phyloP scores from a whole-genome alignment of 2,888 invertebrate species.

The Lasioglossum vierecki region DNA sequence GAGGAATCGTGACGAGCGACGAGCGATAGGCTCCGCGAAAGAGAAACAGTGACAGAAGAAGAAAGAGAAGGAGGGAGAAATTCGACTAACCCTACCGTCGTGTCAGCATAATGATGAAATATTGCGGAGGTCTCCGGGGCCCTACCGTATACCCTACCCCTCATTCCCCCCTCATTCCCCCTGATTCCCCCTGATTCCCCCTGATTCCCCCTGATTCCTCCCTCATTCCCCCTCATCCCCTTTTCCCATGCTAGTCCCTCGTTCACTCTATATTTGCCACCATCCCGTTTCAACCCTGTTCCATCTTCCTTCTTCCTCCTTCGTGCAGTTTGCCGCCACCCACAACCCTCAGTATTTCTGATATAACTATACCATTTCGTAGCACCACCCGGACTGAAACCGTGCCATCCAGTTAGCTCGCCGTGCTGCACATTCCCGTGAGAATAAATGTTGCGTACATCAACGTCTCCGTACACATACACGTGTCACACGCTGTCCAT shows the following conservation, averaged over 20 bases:
- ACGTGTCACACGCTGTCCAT: slow-evolving; percentile 42
- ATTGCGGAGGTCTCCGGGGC: slow-evolving; percentile 76
- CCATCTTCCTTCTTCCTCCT: slow-evolving; percentile 68
- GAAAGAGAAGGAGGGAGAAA: slow-evolving; percentile 55
- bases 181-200: not conserved
- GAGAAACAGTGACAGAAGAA: slow-evolving; percentile 31
- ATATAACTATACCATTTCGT: slow-evolving; percentile 77
- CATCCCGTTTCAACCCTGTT: slow-evolving; percentile 45
- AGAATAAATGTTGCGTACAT: slow-evolving; percentile 67
- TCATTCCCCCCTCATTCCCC: not conserved
- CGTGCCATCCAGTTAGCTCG: slow-evolving; percentile 72
- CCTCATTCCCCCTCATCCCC: not conserved
- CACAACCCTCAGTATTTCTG: slow-evolving; percentile 76
- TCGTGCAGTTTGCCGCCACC: slow-evolving; percentile 48
- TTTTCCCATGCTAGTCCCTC: slow-evolving; percentile 69
- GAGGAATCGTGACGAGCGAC: slow-evolving; percentile 33
- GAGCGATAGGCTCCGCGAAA: slow-evolving; percentile 34
- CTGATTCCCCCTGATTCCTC: not conserved
- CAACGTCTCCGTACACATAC: slow-evolving; percentile 42
- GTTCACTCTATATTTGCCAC: slow-evolving; percentile 73
- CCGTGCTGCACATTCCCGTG: slow-evolving; percentile 65
- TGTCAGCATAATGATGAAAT: slow-evolving; percentile 84
- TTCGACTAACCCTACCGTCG: slow-evolving; percentile 79
- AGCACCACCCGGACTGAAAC: slow-evolving; percentile 72
- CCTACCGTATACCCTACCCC: slow-evolving; percentile 60